Evolutionary conservation across 2,888 invertebrate species (phyloP).

Genomic region (Desoria tigrina): DNA sequence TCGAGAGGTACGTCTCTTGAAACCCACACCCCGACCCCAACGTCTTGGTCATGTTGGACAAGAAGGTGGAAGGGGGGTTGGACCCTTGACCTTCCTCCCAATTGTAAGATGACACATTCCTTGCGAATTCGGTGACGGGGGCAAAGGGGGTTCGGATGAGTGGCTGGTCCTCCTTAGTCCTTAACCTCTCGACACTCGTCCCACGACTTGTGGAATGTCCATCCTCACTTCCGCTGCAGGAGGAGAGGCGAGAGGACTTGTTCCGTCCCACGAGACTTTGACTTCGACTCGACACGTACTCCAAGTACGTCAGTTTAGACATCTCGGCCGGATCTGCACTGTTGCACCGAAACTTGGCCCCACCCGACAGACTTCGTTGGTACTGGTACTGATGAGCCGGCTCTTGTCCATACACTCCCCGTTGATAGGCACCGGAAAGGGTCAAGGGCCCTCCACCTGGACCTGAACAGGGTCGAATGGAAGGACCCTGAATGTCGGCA

Average conservation of each 20-base stretch:
- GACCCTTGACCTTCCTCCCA: slow-evolving; percentile 35
- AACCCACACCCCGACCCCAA: too few species aligned
- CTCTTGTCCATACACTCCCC: neutral
- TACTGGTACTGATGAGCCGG: neutral
- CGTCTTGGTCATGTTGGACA: neutral
- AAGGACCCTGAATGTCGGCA: neutral
- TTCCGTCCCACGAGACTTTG: slow-evolving; percentile 21
- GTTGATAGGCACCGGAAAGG: neutral
- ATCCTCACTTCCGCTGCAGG: slow-evolving; percentile 21
- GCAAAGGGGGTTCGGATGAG: slow-evolving; percentile 2
- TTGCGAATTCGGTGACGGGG: slow-evolving; percentile 51
- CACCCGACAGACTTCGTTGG: slow-evolving; percentile 24
- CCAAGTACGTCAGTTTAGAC: neutral
- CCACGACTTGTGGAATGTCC: slow-evolving; percentile 47
- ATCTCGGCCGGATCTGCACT: slow-evolving; percentile 45
- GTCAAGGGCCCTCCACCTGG: neutral
- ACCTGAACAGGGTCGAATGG: neutral
- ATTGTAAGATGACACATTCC: slow-evolving; percentile 51
- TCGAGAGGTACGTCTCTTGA: too few species aligned
- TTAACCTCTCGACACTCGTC: slow-evolving; percentile 44
- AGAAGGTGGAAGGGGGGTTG: neutral
- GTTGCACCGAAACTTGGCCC: slow-evolving; percentile 44
- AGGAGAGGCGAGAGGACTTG: neutral
- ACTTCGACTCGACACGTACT: neutral
- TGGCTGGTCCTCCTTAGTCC: too few species aligned